Base-by-base conservation (phyloP, 23 tunicate genomes). In the Clavelina lepadiformis region DNA sequence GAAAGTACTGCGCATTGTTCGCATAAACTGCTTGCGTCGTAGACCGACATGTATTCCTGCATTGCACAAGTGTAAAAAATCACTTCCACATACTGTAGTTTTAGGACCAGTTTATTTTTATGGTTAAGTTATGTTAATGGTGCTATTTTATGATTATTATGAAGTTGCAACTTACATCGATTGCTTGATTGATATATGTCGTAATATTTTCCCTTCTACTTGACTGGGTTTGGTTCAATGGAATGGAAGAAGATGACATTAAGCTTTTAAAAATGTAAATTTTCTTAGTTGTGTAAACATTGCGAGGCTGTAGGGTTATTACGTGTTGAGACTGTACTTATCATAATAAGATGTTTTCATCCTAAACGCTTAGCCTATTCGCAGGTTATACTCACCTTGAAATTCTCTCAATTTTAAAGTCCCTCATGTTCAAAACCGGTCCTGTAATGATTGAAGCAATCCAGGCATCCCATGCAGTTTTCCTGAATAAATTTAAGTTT, bases 391-490 rank as follows among this genome's bases (percentile, higher is more conserved):
- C 63, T 58, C 71, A 80, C 86, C 28, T 51, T 26, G 86, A 70
- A 50, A 80, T 34, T 49, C 37, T 61, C 35, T 61, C 55, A 56
- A 80, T 65, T 21, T 50, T 53, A 47, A 80, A 70, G 21, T 49
- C 34, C 31, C 63, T 59, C 2, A 57, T 70, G 65, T 70, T 61
- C 13, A 87, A 54, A 59, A 61, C 25, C 45, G 86, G 96, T 26
- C 56, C 37, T 19, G 57, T 55, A 4, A 55, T 50, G n/a, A 87
- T 58, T 0, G 78, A 59, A 35, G 79, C 66, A 5, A 79, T 56
- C 96, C 96, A 87, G 2, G 86, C 77, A 13, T 79, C 76, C 96
- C 96, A 87, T 2, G 67, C 68, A 18, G 72, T 51, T 61, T 74
- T 74, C 25, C 73, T 87, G 66, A 25, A 23, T 44, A 2, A 66